Evolutionary conservation across 2,113 vertebrate species (phyloP).

Genomic region (Paradoxurus hermaphroditus): DNA sequence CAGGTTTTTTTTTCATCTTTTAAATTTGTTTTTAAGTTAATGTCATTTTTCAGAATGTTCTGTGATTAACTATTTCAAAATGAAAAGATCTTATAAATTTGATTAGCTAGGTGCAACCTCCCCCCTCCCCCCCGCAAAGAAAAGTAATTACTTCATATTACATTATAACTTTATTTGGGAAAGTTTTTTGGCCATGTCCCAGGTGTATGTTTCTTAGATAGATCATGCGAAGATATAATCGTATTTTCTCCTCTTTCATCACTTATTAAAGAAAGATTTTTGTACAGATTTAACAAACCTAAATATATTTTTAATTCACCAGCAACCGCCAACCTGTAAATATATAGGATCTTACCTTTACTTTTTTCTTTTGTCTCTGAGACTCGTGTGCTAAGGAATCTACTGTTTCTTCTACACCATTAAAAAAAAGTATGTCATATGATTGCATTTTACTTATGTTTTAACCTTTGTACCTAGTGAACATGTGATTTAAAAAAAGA

Average conservation of each 20-base stretch:
- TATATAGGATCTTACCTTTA: slow-evolving; percentile 80
- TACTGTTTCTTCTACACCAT: slow-evolving; percentile 61
- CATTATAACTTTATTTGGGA: slow-evolving; percentile 41
- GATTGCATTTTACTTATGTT: slow-evolving; percentile 74
- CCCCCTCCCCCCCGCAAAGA: not conserved
- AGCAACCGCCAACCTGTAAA: slow-evolving; percentile 2
- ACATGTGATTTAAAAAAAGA: slow-evolving; percentile 64
- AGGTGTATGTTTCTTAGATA: slow-evolving; percentile 45
- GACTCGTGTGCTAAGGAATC: slow-evolving; percentile 11
- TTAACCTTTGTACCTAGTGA: slow-evolving; percentile 85
- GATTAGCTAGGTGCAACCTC: not conserved
- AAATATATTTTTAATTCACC: not conserved
- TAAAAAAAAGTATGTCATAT: slow-evolving; percentile 66
- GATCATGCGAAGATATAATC: not conserved
- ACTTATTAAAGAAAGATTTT: slow-evolving; percentile 36
- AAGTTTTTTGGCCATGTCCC: not conserved
- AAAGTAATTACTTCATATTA: slow-evolving; percentile 33
- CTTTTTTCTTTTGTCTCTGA: slow-evolving; percentile 60
- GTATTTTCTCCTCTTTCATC: slow-evolving; percentile 31
- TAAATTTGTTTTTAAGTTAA: slow-evolving; percentile 29
- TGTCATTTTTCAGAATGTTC: slow-evolving; percentile 23
- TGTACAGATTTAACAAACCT: not conserved
- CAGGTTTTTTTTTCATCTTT: not conserved
- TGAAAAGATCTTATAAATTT: slow-evolving; percentile 13
- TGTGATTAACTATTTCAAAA: slow-evolving; percentile 38